Conservation (phyloP, 2,888 invertebrate genomes). For the Lacanobia wlatinum region DNA sequence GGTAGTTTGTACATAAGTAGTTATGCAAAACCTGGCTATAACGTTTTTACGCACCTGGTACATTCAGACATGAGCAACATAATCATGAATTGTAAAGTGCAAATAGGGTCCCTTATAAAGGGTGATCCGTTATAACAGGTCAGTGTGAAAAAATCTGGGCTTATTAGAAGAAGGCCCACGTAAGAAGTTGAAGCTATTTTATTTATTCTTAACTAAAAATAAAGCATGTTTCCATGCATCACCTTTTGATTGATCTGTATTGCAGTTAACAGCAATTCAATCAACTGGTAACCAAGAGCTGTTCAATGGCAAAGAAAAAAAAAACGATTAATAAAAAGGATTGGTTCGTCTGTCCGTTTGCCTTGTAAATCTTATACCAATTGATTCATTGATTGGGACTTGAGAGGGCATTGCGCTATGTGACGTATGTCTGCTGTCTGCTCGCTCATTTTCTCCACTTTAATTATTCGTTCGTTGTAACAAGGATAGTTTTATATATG, state of each 20-base stretch:
- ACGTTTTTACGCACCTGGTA: too few relatives aligned
- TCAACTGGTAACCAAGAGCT: slow-evolving; percentile 1
- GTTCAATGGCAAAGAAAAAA: slow-evolving; percentile 9
- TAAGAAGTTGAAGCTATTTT: not conserved
- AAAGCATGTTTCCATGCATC: not conserved
- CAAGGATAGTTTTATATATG: too few relatives aligned
- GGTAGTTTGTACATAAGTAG: not conserved
- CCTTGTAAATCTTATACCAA: slow-evolving; percentile 25
- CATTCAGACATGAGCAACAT: not conserved
- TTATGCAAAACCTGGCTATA: not conserved
- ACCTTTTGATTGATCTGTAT: slow-evolving; percentile 6
- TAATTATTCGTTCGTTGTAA: too few relatives aligned
- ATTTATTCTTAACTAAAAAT: not conserved
- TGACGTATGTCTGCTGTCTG: slow-evolving; percentile 1
- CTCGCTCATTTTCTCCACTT: slow-evolving; percentile 13
- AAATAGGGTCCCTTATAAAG: not conserved
- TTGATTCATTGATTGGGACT: slow-evolving; percentile 45
- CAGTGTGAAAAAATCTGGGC: not conserved
- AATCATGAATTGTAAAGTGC: not conserved
- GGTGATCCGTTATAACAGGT: not conserved
- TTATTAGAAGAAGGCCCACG: not conserved
- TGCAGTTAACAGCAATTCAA: slow-evolving; percentile 13
- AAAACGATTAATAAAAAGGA: slow-evolving; percentile 22
- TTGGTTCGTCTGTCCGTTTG: slow-evolving; percentile 22
- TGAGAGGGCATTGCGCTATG: slow-evolving; percentile 28